phyloP scores from a whole-genome alignment of 2,888 invertebrate genomes.

The Sepiola atlantica region DNA sequence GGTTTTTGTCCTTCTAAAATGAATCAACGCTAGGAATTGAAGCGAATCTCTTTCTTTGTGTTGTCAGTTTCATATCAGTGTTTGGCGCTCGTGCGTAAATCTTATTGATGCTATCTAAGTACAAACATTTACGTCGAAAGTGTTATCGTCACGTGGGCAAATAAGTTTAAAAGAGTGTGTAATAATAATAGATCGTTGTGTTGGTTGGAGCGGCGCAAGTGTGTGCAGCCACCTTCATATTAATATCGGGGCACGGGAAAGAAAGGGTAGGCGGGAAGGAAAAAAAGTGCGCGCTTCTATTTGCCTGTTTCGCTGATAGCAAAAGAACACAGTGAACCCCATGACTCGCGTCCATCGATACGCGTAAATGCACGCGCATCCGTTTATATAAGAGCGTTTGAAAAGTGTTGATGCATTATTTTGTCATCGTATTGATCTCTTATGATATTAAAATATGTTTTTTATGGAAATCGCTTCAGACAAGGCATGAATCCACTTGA shows the following conservation, averaged over 20 bases:
- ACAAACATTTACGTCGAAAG: background rate
- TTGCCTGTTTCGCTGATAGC: background rate
- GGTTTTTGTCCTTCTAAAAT: background rate
- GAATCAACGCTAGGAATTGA: background rate
- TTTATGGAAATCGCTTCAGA: too few relatives aligned
- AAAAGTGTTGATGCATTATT: too few relatives aligned
- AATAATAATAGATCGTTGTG: background rate
- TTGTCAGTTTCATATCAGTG: background rate
- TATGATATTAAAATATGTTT: too few relatives aligned
- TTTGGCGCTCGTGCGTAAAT: background rate
- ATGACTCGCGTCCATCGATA: background rate
- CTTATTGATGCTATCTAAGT: conserved; percentile 18
- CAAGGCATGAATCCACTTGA: too few relatives aligned
- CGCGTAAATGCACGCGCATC: background rate
- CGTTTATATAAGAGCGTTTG: background rate
- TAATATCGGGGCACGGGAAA: background rate
- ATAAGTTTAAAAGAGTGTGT: conserved; percentile 32
- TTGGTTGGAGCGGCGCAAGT: background rate
- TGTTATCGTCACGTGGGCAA: background rate
- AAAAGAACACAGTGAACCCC: background rate
- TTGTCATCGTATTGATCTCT: too few relatives aligned
- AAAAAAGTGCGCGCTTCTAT: background rate
- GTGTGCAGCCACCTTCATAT: too few relatives aligned
- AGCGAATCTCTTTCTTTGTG: background rate
- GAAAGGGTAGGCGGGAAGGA: background rate